Conservation (phyloP, 1,140 invertebrate genomes). For the Neoseiulus cucumeris region DNA sequence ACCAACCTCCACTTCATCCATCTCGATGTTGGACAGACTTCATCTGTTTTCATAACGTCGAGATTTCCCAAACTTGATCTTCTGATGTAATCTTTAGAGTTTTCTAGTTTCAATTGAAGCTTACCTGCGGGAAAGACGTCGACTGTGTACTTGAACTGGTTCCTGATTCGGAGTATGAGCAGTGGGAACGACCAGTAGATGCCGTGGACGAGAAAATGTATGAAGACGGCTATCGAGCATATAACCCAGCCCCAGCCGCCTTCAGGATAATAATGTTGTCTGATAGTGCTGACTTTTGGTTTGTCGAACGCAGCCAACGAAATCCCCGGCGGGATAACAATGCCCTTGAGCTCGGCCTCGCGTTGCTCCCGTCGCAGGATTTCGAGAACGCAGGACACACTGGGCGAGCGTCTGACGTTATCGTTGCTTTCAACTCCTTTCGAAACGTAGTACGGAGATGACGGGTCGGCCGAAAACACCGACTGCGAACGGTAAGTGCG, state of each 20-base stretch:
- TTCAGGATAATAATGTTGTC: constrained; percentile 32
- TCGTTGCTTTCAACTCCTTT: constrained; percentile 1
- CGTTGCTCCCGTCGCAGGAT: not conserved
- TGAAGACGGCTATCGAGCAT: constrained; percentile 63
- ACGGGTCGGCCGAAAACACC: constrained; percentile 1
- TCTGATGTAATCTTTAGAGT: too few species aligned
- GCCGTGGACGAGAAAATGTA: constrained; percentile 62
- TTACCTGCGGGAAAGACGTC: not conserved
- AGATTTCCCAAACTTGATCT: too few species aligned
- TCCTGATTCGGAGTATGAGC: constrained; percentile 3
- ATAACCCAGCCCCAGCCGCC: constrained; percentile 68
- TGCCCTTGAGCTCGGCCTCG: not conserved
- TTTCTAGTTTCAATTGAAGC: too few species aligned
- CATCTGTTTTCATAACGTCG: too few species aligned
- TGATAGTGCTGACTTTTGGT: constrained; percentile 52
- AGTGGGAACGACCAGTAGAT: constrained; percentile 46
- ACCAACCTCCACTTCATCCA: too few species aligned
- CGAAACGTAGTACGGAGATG: constrained; percentile 4
- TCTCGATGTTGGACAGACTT: too few species aligned
- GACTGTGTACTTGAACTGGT: constrained; percentile 4
- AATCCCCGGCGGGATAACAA: not conserved
- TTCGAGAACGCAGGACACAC: constrained; percentile 8
- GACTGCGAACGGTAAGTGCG: constrained; percentile 6
- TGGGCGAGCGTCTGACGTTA: constrained; percentile 2
- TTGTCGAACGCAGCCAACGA: constrained; percentile 6